Percentiles rank a stretch among this genome's conserved stretches.
Evolutionary conservation across 2,113 vertebrate species (phyloP).

Genomic region (Macheiramphus alcinus): DNA sequence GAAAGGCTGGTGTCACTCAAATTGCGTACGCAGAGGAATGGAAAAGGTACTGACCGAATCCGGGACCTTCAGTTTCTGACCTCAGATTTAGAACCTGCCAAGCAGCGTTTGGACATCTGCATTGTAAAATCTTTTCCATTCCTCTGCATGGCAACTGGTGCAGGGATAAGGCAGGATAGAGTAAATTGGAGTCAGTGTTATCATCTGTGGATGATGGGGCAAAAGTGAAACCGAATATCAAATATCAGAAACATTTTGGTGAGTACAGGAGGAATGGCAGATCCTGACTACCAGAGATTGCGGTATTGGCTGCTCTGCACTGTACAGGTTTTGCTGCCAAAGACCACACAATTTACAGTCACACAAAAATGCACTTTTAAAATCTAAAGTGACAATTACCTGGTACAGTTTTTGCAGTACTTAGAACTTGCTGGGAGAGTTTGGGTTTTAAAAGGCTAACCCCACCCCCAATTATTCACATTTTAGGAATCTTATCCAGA

Average conservation of each 20-base stretch:
- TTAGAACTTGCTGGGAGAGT: neutral
- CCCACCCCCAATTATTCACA: neutral
- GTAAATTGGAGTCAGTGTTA: neutral
- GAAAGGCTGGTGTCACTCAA: neutral
- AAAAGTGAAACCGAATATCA: neutral
- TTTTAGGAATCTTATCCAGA: neutral
- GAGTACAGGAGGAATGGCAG: neutral
- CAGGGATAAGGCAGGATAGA: neutral
- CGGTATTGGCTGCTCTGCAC: neutral
- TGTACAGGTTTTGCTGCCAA: neutral
- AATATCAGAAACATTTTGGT: neutral
- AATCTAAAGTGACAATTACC: neutral
- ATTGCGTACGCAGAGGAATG: neutral
- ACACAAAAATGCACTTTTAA: neutral
- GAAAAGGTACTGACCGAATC: neutral
- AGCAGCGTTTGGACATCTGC: neutral
- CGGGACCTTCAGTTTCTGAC: neutral
- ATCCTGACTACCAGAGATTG: too few relatives aligned
- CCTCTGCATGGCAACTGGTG: neutral
- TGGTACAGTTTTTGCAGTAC: neutral
- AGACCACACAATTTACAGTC: neutral
- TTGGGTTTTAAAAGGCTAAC: neutral
- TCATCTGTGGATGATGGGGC: neutral
- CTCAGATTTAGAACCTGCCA: neutral
- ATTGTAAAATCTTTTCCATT: neutral